Evolutionary conservation across 2,797 vertebrate genomes (phyloP).

Genomic region (Platyrinchus mystaceus): DNA sequence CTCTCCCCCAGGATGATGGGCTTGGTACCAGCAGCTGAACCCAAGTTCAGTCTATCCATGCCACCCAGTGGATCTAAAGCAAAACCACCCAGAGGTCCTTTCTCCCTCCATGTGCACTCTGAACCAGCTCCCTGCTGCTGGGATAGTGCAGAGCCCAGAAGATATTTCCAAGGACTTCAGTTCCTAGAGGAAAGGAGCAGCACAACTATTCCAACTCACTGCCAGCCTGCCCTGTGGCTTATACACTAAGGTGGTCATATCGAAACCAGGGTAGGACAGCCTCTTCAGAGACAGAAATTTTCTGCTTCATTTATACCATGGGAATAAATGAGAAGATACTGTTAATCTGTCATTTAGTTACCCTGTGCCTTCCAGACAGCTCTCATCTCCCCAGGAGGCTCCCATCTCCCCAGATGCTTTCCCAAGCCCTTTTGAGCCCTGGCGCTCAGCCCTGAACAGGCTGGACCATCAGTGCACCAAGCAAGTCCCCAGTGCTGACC

Average conservation of each 20-base stretch:
- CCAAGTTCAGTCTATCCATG: background rate
- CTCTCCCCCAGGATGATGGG: background rate
- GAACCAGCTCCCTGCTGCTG: background rate
- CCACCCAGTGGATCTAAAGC: background rate
- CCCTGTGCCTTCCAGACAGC: background rate
- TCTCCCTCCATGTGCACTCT: background rate
- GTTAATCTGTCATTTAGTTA: background rate
- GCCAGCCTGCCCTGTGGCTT: background rate
- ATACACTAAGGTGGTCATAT: fast-evolving
- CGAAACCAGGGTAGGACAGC: background rate
- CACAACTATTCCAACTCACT: background rate
- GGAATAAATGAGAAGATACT: background rate
- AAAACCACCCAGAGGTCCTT: background rate
- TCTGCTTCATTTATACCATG: background rate
- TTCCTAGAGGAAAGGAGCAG: background rate
- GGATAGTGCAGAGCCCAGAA: background rate
- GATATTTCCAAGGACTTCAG: background rate
- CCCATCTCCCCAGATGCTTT: background rate
- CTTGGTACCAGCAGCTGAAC: background rate
- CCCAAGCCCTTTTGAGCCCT: background rate
- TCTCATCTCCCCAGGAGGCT: background rate
- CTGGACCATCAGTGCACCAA: background rate
- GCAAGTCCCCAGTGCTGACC: background rate
- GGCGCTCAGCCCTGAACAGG: background rate
- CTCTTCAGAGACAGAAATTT: background rate